Conservation (phyloP, 2,888 invertebrate genomes). For the Beris chalybata region DNA sequence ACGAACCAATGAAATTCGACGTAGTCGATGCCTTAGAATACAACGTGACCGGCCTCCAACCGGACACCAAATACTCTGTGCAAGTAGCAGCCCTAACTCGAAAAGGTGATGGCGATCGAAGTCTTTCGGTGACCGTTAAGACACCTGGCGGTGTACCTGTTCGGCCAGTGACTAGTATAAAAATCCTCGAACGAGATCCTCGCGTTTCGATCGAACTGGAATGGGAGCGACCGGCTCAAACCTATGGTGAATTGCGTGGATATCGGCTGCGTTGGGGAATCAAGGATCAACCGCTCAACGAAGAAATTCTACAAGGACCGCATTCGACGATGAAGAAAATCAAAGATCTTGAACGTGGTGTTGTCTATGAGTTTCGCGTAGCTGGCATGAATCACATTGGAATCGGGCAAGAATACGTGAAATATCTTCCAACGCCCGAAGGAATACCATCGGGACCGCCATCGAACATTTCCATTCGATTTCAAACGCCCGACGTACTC, state of each 20-base stretch:
- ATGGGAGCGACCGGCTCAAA: conserved; percentile 88
- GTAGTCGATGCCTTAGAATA: conserved; percentile 80
- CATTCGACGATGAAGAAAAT: conserved; percentile 72
- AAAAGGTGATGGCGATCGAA: conserved; percentile 95
- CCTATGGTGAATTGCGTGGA: conserved; percentile 85
- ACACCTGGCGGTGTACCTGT: conserved; percentile 94
- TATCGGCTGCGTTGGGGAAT: conserved; percentile 87
- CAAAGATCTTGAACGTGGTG: conserved; percentile 83
- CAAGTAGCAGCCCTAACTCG: conserved; percentile 95
- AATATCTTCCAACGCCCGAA: conserved; percentile 90
- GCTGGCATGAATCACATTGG: conserved; percentile 95
- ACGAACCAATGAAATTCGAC: conserved; percentile 85
- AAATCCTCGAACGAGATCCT: conserved; percentile 83
- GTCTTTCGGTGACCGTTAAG: conserved; percentile 78
- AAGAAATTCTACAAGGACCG: conserved; percentile 70
- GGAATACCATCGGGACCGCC: conserved; percentile 89
- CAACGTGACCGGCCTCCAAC: conserved; percentile 87
- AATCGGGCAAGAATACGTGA: conserved; percentile 90
- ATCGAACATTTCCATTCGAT: conserved; percentile 78
- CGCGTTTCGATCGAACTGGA: conserved; percentile 87
- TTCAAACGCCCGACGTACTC: conserved; percentile 91
- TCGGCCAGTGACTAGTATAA: conserved; percentile 76
- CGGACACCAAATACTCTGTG: conserved; percentile 91
- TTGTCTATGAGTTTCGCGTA: conserved; percentile 95
- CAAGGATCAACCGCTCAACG: conserved; percentile 75